These are phyloP conservation scores for Harpalus rubripes DNA, from an alignment of 2,888 invertebrate genomes.

Conservation along the genomic window DNA sequence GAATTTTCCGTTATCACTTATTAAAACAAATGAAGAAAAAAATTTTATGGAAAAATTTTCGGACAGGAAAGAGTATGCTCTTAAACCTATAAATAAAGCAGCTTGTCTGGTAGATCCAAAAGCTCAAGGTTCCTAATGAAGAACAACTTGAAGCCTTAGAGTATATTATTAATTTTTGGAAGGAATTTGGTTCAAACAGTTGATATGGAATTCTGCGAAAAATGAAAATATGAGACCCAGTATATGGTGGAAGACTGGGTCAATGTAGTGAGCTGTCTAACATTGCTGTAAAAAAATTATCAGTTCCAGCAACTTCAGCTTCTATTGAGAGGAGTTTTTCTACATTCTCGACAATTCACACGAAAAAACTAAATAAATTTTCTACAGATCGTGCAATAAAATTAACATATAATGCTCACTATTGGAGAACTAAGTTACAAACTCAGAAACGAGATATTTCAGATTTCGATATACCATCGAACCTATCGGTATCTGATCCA, in stretches of 20 bases:
- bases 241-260: slow-evolving; percentile 53
- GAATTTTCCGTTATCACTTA: slow-evolving; percentile 48
- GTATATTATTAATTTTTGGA: slow-evolving; percentile 19
- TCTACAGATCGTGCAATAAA: slow-evolving; percentile 53
- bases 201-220: slow-evolving; percentile 40
- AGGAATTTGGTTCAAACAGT: slow-evolving; percentile 22
- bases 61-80: slow-evolving; percentile 43
- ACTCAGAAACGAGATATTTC: background rate
- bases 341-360: slow-evolving; percentile 54
- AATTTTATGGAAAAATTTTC: slow-evolving; percentile 40
- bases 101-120: slow-evolving; percentile 53
- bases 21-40: slow-evolving; percentile 41
- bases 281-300: slow-evolving; percentile 56
- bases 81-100: slow-evolving; percentile 55
- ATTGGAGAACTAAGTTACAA: background rate
- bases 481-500: too few relatives aligned
- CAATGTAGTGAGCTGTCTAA: slow-evolving; percentile 34
- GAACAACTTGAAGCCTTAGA: slow-evolving; percentile 7
- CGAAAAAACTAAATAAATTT: slow-evolving; percentile 42
- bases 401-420: slow-evolving; percentile 57
- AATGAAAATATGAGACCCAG: slow-evolving; percentile 33
- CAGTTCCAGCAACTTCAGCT: slow-evolving; percentile 56
- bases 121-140: slow-evolving; percentile 40
- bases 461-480: too few relatives aligned
- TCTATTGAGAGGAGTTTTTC: slow-evolving; percentile 29